Conservation (phyloP, 2,888 invertebrate genomes). For the Ecdyonurus torrentis region DNA sequence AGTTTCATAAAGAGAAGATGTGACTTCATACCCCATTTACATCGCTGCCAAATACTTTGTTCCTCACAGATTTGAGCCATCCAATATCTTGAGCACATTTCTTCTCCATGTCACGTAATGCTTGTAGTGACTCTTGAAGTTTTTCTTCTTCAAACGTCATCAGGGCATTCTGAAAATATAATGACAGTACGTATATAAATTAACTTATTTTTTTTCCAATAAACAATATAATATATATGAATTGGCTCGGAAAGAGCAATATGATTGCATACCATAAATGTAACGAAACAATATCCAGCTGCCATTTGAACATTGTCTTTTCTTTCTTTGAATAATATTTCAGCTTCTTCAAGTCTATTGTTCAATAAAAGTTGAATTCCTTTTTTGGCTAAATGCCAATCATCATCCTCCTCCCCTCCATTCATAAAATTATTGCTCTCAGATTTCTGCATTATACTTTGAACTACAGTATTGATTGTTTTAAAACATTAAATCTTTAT, state of each 20-base stretch:
- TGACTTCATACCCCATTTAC: not conserved
- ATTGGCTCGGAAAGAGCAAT: too few species aligned
- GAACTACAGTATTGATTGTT: too few species aligned
- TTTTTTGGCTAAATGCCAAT: conserved; percentile 27
- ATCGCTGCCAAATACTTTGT: conserved; percentile 27
- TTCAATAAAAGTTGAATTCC: conserved; percentile 30
- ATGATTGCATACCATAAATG: conserved; percentile 28
- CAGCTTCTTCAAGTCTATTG: conserved; percentile 29
- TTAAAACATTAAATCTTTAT: too few species aligned
- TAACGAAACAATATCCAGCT: conserved; percentile 30
- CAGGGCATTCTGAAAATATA: conserved; percentile 41
- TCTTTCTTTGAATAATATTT: conserved; percentile 25
- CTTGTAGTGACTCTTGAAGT: conserved; percentile 34
- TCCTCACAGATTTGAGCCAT: conserved; percentile 37
- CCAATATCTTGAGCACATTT: conserved; percentile 35
- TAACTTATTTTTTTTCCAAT: too few species aligned
- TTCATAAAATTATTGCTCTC: not conserved
- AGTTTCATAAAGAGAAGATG: not conserved
- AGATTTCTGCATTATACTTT: not conserved
- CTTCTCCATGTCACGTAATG: conserved; percentile 41
- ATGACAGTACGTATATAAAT: too few species aligned
- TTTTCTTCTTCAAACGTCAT: conserved; percentile 54
- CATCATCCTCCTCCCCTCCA: conserved; percentile 18
- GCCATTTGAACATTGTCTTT: conserved; percentile 30
- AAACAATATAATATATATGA: too few species aligned